Percentiles rank a stretch among this genome's conserved stretches.
Evolutionary conservation across 2,888 invertebrate genomes (phyloP).

Genomic region (Harpagoxenus sublaevis): DNA sequence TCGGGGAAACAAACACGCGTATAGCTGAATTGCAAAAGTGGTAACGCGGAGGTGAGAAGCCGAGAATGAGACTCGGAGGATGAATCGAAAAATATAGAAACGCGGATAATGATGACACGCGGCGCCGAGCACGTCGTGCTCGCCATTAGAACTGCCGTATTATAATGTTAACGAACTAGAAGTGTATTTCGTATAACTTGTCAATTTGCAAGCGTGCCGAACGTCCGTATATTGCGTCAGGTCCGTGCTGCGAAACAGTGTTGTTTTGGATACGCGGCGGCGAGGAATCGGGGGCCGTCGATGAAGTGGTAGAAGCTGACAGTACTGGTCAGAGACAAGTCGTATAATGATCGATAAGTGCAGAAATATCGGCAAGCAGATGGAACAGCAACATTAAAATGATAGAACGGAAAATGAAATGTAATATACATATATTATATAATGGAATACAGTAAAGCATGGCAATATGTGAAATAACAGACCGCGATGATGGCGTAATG

Average conservation of each 20-base stretch:
- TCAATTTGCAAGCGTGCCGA: slow-evolving; percentile 10
- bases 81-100: slow-evolving; percentile 8
- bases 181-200: slow-evolving; percentile 25
- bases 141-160: not conserved
- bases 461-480: not conserved
- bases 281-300: not conserved
- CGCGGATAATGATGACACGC: slow-evolving; percentile 17
- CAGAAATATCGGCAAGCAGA: not conserved
- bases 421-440: not conserved
- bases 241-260: slow-evolving; percentile 1
- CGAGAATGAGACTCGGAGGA: not conserved
- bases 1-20: slow-evolving; percentile 26
- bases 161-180: slow-evolving; percentile 28
- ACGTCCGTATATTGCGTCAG: slow-evolving; percentile 6
- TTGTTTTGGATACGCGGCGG: not conserved
- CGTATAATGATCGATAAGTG: not conserved
- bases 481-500: not conserved
- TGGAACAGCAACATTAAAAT: not conserved
- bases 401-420: not conserved
- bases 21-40: slow-evolving; percentile 35
- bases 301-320: not conserved
- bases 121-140: not conserved
- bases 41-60: not conserved
- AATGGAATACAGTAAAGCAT: not conserved
- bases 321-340: not conserved